Evolutionary conservation across 2,888 invertebrate species (phyloP), one percentile per base, ranked within the genome.

Genomic region (Masnerella sp.): DNA sequence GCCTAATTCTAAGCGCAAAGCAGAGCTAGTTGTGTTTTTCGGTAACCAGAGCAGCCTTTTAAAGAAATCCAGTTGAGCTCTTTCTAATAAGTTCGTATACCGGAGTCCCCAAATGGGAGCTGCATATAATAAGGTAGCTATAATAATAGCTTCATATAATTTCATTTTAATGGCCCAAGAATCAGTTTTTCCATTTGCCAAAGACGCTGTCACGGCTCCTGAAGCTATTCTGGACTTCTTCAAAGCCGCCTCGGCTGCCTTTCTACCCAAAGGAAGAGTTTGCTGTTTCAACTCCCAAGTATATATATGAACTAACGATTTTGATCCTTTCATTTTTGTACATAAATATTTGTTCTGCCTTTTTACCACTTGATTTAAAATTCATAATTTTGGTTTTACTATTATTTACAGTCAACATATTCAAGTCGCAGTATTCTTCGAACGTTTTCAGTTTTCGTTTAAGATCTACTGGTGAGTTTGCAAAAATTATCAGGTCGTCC

Each of bases 301-400:
- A 71, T 0, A 12, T 14, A n/a, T 70, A 64, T 4, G 14, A 36
- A 9, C 59, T 51, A 0, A 47, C 51, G 12, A 65, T 32, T 28
- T 71, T 52, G 0, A 71, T 38, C 0, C 15, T n/a, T 30, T 58
- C 22, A 7, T 38, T 40, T 3, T 36, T 30, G n/a, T 34, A 51
- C 8, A 12, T 25, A 43, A 51, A 64, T 0, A 14, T 22, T 11
- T 38, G n/a, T n/a, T 14, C 22, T 9, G 4, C 4, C 2, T 36
- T 25, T 30, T 59, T 73, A 2, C 75, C 74, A 0, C 76, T 76
- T 12, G 64, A 70, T 28, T 56, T 47, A 40, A 76, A 78, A 9
- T 75, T 58, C 12, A 77, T 52, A 25, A 79, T 75, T 67, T 79
- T 79, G 12, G 77, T 77, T 64, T 77, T 79, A 1, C 5, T 25